A percentile compares a stretch with the other conserved stretches of the same genome.
Evolutionary conservation across 2,888 invertebrate genomes (phyloP).

Genomic region (Drosophila mayaguana): DNA sequence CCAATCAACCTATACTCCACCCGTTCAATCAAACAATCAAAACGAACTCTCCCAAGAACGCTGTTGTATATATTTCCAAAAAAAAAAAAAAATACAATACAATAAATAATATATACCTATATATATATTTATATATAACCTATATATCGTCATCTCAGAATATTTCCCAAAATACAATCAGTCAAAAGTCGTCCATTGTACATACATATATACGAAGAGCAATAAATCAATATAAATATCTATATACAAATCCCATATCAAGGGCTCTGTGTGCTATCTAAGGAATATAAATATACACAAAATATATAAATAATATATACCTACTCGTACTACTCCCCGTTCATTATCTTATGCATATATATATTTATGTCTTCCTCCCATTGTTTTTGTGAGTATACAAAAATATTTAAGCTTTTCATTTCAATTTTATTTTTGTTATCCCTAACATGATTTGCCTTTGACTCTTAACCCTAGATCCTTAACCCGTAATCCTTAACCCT

Average conservation of each 20-base stretch:
- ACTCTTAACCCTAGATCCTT: background rate
- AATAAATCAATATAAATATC: conserved; percentile 20
- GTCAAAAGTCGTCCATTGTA: conserved; percentile 62
- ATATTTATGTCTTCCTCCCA: conserved; percentile 75
- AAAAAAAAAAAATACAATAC: conserved; percentile 34
- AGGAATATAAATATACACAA: conserved; percentile 37
- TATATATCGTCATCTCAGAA: conserved; percentile 33
- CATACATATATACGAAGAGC: conserved; percentile 52
- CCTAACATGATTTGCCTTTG: background rate
- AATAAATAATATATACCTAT: conserved; percentile 33
- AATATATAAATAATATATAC: conserved; percentile 28
- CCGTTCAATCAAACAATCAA: conserved; percentile 22
- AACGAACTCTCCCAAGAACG: conserved; percentile 53
- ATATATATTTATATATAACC: conserved; percentile 9
- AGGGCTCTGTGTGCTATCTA: conserved; percentile 47
- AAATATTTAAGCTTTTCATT: conserved; percentile 70
- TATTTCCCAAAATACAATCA: conserved; percentile 27
- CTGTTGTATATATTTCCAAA: conserved; percentile 82
- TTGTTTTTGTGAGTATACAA: conserved; percentile 80
- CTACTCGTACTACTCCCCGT: conserved; percentile 71
- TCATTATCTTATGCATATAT: conserved; percentile 75
- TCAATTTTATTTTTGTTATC: conserved; percentile 33
- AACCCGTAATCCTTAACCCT: background rate
- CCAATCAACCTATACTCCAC: conserved; percentile 23
- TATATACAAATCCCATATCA: conserved; percentile 29